Percentiles rank a stretch among this genome's conserved stretches.
Conservation (phyloP, 1,140 invertebrate species). For the Triops cancriformis region DNA sequence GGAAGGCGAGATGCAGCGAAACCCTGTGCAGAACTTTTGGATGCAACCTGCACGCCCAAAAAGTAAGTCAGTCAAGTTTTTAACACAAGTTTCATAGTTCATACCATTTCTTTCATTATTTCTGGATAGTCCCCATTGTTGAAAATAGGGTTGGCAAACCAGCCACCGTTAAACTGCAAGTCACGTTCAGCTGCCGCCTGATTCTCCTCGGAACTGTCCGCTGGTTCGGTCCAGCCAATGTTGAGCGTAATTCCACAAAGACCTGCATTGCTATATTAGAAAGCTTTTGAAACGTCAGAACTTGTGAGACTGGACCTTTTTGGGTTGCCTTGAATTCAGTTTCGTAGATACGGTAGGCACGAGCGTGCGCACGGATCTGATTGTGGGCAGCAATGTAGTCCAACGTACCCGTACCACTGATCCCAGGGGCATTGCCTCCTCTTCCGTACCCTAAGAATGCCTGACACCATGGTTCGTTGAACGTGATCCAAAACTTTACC, state of each 20-base stretch:
- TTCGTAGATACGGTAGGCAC: constrained; percentile 55
- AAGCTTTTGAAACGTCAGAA: not conserved
- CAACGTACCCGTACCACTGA: constrained; percentile 46
- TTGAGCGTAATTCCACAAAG: constrained; percentile 24
- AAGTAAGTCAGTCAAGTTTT: not conserved
- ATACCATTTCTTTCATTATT: constrained; percentile 39
- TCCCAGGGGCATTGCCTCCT: constrained; percentile 33
- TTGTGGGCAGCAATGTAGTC: constrained; percentile 45
- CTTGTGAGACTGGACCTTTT: constrained; percentile 40
- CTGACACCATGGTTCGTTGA: constrained; percentile 18
- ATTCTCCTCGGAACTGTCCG: constrained; percentile 32
- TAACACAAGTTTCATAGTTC: not conserved
- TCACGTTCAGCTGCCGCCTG: constrained; percentile 41
- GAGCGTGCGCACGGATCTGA: constrained; percentile 45
- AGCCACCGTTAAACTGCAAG: constrained; percentile 46
- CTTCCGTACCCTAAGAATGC: constrained; percentile 22
- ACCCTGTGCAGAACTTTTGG: constrained; percentile 22
- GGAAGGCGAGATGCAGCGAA: constrained; percentile 25
- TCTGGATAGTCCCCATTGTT: constrained; percentile 51
- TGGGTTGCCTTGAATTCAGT: constrained; percentile 49
- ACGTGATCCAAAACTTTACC: constrained; percentile 31
- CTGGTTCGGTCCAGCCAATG: constrained; percentile 26
- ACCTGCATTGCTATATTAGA: not conserved
- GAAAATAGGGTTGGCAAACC: constrained; percentile 53
- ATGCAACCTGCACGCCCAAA: not conserved